These are phyloP conservation scores for Kuschelorhynchus macadamiae DNA, from an alignment of 2,888 invertebrate species.

Conservation along the genomic window DNA sequence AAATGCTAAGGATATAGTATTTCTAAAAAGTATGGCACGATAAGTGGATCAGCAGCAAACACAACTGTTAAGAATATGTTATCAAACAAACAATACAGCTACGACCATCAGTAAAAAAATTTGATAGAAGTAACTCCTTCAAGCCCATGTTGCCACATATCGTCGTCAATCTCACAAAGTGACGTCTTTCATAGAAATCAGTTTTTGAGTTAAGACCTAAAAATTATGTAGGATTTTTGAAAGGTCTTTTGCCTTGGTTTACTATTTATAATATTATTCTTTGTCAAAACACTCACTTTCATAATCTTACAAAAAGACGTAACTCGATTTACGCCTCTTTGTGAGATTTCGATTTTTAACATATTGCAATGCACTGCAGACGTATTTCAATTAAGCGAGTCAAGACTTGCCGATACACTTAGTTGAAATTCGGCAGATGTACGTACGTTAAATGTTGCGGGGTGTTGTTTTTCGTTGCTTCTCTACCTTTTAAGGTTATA, in stretches of 20 bases:
- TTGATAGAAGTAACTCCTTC: no score
- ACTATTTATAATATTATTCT: constrained; percentile 14
- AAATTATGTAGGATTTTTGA: constrained; percentile 18
- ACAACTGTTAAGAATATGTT: no score
- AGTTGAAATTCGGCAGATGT: no score
- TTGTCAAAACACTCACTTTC: constrained; percentile 10
- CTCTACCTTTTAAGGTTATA: constrained; percentile 1
- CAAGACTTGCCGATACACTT: neutral
- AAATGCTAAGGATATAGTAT: no score
- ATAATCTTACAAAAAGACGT: constrained; percentile 4
- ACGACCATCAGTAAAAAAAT: no score
- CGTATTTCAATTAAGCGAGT: constrained; percentile 12
- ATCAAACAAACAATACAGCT: no score
- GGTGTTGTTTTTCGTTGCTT: neutral
- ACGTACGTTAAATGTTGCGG: constrained; percentile 6
- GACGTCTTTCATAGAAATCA: constrained; percentile 17
- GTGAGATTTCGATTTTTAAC: constrained; percentile 14
- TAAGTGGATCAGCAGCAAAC: no score
- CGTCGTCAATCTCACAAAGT: constrained; percentile 30
- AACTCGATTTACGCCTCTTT: neutral
- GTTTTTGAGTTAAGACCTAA: constrained; percentile 21
- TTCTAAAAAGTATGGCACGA: no score
- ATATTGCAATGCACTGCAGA: neutral
- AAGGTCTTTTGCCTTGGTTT: constrained; percentile 16
- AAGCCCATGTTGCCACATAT: no score